A percentile compares a stretch with the other conserved stretches of the same genome.
Evolutionary conservation across 2,797 vertebrate species (phyloP).

Genomic region (Podargus strigoides): DNA sequence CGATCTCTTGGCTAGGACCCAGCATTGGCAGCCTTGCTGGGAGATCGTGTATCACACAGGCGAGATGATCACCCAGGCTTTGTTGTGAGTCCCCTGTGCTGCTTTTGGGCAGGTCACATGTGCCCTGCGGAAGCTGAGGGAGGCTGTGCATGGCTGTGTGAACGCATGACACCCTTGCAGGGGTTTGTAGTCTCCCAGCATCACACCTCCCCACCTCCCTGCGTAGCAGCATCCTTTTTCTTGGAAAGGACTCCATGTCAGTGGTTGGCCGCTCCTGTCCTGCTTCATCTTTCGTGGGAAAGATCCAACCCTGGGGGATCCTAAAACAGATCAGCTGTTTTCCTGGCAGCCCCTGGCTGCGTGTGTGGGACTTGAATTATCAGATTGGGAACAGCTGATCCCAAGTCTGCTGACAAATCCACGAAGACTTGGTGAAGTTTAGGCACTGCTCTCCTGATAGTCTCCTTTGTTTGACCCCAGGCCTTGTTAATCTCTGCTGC

Average conservation of each 20-base stretch:
- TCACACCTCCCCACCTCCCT: neutral
- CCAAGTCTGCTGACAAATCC: constrained; percentile 26
- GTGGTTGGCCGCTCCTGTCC: neutral
- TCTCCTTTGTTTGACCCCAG: neutral
- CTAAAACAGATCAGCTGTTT: constrained; percentile 19
- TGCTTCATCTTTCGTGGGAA: neutral
- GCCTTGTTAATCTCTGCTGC: constrained; percentile 6
- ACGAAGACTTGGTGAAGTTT: neutral
- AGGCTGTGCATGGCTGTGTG: neutral
- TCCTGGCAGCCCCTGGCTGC: neutral
- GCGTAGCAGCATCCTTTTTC: neutral
- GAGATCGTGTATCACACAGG: neutral
- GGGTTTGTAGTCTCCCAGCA: neutral
- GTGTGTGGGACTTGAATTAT: constrained; percentile 6
- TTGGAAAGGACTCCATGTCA: neutral
- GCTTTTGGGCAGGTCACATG: neutral
- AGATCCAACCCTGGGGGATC: neutral
- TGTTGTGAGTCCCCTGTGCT: neutral
- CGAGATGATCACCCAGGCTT: neutral
- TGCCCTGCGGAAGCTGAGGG: neutral
- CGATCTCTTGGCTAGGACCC: neutral
- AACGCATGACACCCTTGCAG: rapidly evolving
- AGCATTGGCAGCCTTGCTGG: neutral
- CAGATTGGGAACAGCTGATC: constrained; percentile 26
- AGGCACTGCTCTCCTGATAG: neutral